Base-by-base conservation (phyloP, 2,113 vertebrate genomes). In the Python bivittatus region DNA sequence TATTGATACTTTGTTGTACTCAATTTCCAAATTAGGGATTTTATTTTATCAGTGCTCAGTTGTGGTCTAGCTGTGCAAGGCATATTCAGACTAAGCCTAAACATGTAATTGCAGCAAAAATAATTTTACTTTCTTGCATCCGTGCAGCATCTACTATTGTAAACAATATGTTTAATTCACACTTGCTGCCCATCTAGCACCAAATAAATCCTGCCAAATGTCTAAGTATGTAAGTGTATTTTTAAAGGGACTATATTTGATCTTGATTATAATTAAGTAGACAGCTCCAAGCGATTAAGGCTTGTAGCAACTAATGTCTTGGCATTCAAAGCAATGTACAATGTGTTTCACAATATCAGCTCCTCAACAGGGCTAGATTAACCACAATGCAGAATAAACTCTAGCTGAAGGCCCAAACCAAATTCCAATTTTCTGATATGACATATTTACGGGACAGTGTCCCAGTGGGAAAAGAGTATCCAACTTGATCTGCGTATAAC, bases 231-330 rank as follows among this genome's bases (percentile, higher is more conserved):
- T 88, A 60, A 60, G 38, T 88, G 17, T 60, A 88, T 53, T 84
- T 87, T 61, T 88, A 22, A 84, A 91, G 85, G 92, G 56, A 33
- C 44, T 88, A 91, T 9, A 93, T 93, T 88, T 93, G 92, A 90
- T 91, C 84, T 53, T 88, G 64, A 83, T 88, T 93, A 93, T 88
- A 93, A 93, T 88, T 88, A 93, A 84, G 48, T 54, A 84, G 85
- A 93, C 85, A 88, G 68, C 53, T 91, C 68, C 89, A 91, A 54
- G 84, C 54, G 85, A 91, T 60, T 79, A 54, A 29, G 48, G 89
- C 90, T 84, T 93, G 56, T 84, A 91, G 84, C 42, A 27, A 83
- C 56, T 84, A 84, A 86, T 84, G 15, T 54, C 89, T 91, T 93
- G 92, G 64, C 44, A 91, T 61, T 57, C 86, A 53, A 88, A 57